Base-by-base conservation (phyloP, 1,140 invertebrate genomes). In the Muscidifurax raptorellus region DNA sequence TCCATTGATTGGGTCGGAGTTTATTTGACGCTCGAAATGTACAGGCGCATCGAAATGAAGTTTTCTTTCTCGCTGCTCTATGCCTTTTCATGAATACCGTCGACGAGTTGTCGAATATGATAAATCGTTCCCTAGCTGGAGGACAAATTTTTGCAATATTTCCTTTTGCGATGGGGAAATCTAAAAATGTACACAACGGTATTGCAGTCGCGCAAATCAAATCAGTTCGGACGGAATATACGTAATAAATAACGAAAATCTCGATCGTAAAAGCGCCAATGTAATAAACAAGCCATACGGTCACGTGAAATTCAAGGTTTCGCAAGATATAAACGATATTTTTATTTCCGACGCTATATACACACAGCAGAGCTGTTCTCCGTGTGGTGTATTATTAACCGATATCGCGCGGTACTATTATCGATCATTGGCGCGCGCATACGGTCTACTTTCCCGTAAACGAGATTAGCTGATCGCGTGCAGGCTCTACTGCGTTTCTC, bases 231-330 rank as follows among this genome's bases (percentile, higher is more conserved):
- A 28, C n/a, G n/a, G n/a, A n/a, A n/a, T n/a, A n/a, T n/a, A n/a
- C n/a, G 2, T 30, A 30, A 69, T 69, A 69, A 69, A 69, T 69
- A 69, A 69, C 28, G 66, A 30, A 69, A 69, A n/a, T 69, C 66
- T 69, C 25, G 13, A 25, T 66, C 64, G 25, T 6, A 13, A 66
- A 13, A n/a, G 6, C 22, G 22, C 13, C 30, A 30, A n/a, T 28
- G 28, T 69, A 27, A n/a, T 59, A 59, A 69, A 69, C 28, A 59
- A 69, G 66, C 66, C 66, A 10, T 7, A 0, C 36, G 28, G 15
- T 4, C 44, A 74, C 69, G 59, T 71, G 13, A 59, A 52, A 81
- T 74, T 81, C 80, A 81, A 81, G 80, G 80, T 81, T 81, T 81
- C 66, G 36, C 69, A 81, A 81, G 47, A 81, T 74, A 81, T 74